Conservation (phyloP, 2,113 vertebrate species). For the Oryzias woworae region DNA sequence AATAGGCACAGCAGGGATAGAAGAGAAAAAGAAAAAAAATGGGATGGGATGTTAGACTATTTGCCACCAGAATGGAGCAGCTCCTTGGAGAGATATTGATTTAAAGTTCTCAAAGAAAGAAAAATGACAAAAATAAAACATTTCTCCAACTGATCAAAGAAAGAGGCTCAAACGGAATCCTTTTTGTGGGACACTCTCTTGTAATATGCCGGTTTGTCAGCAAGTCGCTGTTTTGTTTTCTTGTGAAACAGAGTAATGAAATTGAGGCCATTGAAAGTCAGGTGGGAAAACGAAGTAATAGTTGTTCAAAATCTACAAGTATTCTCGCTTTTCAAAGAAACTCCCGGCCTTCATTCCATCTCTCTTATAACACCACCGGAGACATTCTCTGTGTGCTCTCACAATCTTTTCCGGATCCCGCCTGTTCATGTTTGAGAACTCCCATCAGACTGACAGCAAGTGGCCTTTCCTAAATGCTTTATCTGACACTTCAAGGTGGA, state of each 20-base stretch:
- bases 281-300: constrained; percentile 15
- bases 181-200: constrained; percentile 54
- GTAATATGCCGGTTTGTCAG: constrained; percentile 51
- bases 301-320: constrained; percentile 16
- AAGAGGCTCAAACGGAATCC: constrained; percentile 39
- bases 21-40: constrained; percentile 53
- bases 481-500: constrained; percentile 46
- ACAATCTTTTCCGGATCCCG: constrained; percentile 34
- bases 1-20: constrained; percentile 20
- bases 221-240: constrained; percentile 50
- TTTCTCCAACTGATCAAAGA: constrained; percentile 61
- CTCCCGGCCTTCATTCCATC: constrained; percentile 16
- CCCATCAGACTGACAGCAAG: constrained; percentile 36
- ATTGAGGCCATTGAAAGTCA: constrained; percentile 27
- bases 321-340: constrained; percentile 11
- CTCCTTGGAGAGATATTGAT: constrained; percentile 70
- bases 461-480: constrained; percentile 43
- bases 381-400: constrained; percentile 34
- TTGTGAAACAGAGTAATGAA: constrained; percentile 34
- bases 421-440: constrained; percentile 40
- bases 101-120: constrained; percentile 61
- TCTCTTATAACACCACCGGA: constrained; percentile 19
- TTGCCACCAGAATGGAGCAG: constrained; percentile 59
- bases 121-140: constrained; percentile 58
- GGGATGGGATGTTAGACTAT: constrained; percentile 70